Conservation (phyloP, 2,888 invertebrate genomes). For the Clepsis dumicolana region DNA sequence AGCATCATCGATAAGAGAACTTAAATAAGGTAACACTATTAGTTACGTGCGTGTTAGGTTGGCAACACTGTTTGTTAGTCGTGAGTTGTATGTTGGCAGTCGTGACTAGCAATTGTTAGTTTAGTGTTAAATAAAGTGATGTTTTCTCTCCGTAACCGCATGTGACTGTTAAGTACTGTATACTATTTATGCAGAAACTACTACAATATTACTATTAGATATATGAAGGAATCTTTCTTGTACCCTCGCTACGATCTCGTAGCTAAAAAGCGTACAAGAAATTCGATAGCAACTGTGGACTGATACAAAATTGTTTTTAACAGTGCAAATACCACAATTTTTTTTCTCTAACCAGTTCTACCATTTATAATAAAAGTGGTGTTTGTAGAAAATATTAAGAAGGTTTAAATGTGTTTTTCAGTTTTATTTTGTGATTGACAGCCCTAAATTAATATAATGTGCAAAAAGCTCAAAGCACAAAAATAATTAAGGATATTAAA, state of each 20-base stretch:
- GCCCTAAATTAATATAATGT: conserved; percentile 31
- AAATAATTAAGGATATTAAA: not conserved
- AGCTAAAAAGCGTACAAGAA: too few relatives aligned
- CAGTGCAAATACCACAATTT: too few relatives aligned
- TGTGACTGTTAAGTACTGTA: not conserved
- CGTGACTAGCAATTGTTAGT: conserved; percentile 28
- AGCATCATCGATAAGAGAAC: conserved; percentile 5
- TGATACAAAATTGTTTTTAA: too few relatives aligned
- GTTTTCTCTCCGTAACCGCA: conserved; percentile 22
- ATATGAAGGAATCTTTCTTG: not conserved
- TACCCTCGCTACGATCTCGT: too few relatives aligned
- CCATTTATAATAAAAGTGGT: too few relatives aligned
- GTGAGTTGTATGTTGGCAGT: conserved; percentile 19
- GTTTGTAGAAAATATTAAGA: not conserved
- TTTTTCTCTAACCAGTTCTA: too few relatives aligned
- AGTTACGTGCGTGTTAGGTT: conserved; percentile 33
- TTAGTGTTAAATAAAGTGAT: not conserved
- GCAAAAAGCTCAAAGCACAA: conserved; percentile 21
- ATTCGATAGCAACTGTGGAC: too few relatives aligned
- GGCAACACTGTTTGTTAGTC: conserved; percentile 29
- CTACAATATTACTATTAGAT: too few relatives aligned
- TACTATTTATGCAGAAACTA: not conserved
- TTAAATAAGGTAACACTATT: conserved; percentile 24
- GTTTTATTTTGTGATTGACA: conserved; percentile 44
- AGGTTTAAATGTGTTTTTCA: not conserved